Base-by-base conservation (phyloP, 2,113 vertebrate species). In the Neogale vison region DNA sequence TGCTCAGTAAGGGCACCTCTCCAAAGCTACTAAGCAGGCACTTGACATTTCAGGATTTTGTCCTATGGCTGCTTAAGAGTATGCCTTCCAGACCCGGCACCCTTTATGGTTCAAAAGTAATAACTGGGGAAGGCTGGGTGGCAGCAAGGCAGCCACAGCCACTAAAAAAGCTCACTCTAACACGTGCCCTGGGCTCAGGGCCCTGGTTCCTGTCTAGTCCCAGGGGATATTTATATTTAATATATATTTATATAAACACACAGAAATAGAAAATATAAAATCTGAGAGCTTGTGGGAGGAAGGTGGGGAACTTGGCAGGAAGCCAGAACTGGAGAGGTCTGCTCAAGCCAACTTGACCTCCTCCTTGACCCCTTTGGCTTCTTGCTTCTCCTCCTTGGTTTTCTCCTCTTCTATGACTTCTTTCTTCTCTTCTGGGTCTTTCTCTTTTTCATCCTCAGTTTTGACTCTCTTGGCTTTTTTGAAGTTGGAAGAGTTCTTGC, bases 401-500 rank as follows among this genome's bases (percentile, higher is more conserved):
- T 99, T 99, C 34, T 99, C 99, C 74, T 99, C 99, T 97, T 99
- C 99, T 55, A 99, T 98, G 74, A 98, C 98, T 61, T 99, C 99
- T 99, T 99, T 99, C 98, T 99, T 99, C 96, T 99, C 99, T 96
- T 99, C 99, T 4, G 94, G 90, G 1, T 98, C 98, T 85, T 98
- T 99, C 79, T 99, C 99, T 97, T 99, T 99, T 77, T 99, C 99
- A 85, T 99, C 99, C 74, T 99, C 99, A 6, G 99, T 99, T 98
- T 99, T 99, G 94, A 99, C 99, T 55, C 99, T 99, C 92, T 99
- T 99, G 2, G 99, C 98, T 98, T 99, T 99, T 98, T 99, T 99
- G 97, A 99, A 99, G 96, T 99, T 99, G 96, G 99, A 99, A 12
- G 99, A 98, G 3, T 99, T 99, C 96, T 99, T 99, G 95, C 99